These are phyloP conservation scores for Columba livia DNA, from an alignment of 2,113 vertebrate genomes.

Conservation along the genomic window DNA sequence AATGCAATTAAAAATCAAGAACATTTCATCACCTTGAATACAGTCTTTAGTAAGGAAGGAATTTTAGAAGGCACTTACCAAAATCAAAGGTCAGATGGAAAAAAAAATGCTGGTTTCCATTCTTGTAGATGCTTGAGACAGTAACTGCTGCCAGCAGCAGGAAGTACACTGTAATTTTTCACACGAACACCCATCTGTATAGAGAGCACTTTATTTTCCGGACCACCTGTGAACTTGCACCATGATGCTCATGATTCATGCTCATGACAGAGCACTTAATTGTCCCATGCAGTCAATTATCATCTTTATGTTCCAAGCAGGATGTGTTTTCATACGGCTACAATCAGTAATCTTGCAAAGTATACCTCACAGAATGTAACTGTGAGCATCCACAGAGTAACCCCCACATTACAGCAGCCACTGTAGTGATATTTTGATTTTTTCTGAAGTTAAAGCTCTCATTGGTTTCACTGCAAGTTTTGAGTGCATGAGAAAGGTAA, in stretches of 20 bases:
- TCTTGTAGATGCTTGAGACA: conserved; percentile 6
- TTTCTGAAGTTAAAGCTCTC: neutral
- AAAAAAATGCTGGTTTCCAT: neutral
- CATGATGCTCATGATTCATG: neutral
- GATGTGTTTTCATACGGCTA: neutral
- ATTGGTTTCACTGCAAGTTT: neutral
- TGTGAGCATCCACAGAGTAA: neutral
- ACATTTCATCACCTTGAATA: neutral
- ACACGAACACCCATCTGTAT: neutral
- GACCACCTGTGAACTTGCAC: neutral
- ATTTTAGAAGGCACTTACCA: conserved; percentile 13
- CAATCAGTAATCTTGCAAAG: neutral
- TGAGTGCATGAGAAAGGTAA: neutral
- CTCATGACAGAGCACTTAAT: neutral
- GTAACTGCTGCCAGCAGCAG: conserved; percentile 11
- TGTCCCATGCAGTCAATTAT: neutral
- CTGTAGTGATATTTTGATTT: accelerated
- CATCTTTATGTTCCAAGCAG: neutral
- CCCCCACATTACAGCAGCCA: neutral
- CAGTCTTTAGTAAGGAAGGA: neutral
- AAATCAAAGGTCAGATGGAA: neutral
- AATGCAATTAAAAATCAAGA: neutral
- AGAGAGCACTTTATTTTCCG: neutral
- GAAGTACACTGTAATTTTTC: neutral
- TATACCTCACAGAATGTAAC: neutral